Conservation (phyloP, 2,113 vertebrate species). For the Odocoileus hemionus region DNA sequence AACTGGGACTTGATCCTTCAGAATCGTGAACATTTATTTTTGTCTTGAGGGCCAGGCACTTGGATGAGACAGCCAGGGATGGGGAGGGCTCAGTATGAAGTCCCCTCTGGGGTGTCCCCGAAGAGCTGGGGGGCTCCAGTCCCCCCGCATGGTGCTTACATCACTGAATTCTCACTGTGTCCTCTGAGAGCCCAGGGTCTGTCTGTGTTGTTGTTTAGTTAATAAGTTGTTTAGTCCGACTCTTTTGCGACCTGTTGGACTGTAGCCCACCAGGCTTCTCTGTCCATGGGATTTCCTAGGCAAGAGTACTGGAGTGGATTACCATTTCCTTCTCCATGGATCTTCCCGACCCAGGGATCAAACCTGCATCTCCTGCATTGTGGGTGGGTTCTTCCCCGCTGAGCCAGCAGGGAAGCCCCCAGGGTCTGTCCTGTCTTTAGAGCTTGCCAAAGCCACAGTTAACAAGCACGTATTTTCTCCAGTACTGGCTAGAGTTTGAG, state of each 20-base stretch:
- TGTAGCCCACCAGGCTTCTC: neutral
- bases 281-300: neutral
- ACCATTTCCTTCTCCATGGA: neutral
- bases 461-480: neutral
- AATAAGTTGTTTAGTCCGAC: neutral
- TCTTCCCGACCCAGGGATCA: neutral
- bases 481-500: neutral
- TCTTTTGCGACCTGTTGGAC: neutral
- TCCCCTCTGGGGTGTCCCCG: no score
- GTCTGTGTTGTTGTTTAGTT: neutral
- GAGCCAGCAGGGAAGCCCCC: neutral
- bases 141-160: accelerated
- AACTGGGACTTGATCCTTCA: neutral
- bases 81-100: accelerated
- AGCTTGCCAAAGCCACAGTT: neutral
- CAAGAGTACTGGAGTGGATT: neutral
- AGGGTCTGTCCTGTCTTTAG: neutral
- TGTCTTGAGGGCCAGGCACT: neutral
- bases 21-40: neutral
- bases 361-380: neutral
- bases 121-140: neutral
- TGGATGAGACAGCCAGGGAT: neutral
- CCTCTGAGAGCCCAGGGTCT: no score
- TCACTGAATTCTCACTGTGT: neutral
- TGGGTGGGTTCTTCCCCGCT: neutral